A percentile compares a stretch with the other conserved stretches of the same genome.
phyloP scores from a whole-genome alignment of 2,888 invertebrate species.

The Epinotia demarniana region DNA sequence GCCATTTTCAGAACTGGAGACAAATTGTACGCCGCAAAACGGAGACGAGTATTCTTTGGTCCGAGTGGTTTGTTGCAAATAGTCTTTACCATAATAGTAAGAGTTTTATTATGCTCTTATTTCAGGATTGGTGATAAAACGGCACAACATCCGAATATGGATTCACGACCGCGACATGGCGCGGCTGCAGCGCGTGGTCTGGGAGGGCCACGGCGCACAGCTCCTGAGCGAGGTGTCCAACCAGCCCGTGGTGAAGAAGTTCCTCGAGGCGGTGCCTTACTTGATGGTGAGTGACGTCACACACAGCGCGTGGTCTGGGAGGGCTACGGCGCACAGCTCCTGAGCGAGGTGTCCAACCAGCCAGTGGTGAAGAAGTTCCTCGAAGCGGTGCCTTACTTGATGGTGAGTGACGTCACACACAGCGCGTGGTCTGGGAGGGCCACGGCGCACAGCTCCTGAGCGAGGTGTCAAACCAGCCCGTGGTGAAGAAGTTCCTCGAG shows the following conservation, averaged over 20 bases:
- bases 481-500: conserved; percentile 90
- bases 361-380: conserved; percentile 87
- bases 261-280: conserved; percentile 96
- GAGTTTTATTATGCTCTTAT: neutral
- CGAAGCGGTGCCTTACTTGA: conserved; percentile 95
- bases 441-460: too few species aligned
- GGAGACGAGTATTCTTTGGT: too few species aligned
- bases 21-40: too few species aligned
- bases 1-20: too few species aligned
- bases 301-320: conserved; percentile 72
- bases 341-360: too few species aligned
- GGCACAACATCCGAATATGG: conserved; percentile 97
- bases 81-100: too few species aligned
- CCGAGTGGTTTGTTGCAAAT: too few species aligned
- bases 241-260: conserved; percentile 92
- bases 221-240: conserved; percentile 93
- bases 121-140: conserved; percentile 90
- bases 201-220: conserved; percentile 95
- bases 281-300: conserved; percentile 88
- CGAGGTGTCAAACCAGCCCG: too few species aligned
- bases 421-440: too few species aligned
- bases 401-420: conserved; percentile 84
- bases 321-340: conserved; percentile 88
- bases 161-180: conserved; percentile 96
- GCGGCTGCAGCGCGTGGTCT: conserved; percentile 93